Evolutionary conservation across 2,797 vertebrate species (phyloP).

Genomic region (Tolypeutes matacus): DNA sequence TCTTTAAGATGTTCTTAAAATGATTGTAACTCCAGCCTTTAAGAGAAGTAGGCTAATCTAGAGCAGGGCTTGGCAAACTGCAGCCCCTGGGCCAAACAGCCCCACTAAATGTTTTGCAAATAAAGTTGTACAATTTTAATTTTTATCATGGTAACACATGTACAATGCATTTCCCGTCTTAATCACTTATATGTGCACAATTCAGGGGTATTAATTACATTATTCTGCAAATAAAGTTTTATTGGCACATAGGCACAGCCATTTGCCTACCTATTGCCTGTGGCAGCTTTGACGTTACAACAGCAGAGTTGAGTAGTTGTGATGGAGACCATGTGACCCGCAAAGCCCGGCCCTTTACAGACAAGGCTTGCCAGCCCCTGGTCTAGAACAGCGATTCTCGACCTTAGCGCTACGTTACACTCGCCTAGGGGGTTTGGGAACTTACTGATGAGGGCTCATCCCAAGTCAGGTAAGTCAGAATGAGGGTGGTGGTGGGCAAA

Average conservation of each 20-base stretch:
- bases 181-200: no score
- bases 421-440: neutral
- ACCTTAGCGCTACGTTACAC: no score
- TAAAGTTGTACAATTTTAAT: neutral
- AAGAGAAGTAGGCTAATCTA: neutral
- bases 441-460: neutral
- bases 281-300: neutral
- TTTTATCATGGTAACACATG: no score
- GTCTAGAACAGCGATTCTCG: neutral
- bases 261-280: neutral
- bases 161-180: no score
- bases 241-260: neutral
- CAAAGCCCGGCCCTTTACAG: neutral
- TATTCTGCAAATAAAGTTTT: conserved; percentile 58
- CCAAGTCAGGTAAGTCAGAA: neutral
- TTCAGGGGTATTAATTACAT: no score
- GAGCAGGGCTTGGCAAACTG: neutral
- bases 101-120: neutral
- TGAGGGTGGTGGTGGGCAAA: accelerated
- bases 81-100: neutral
- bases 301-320: neutral
- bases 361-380: neutral
- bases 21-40: neutral
- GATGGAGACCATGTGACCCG: neutral
- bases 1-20: neutral